phyloP scores from a whole-genome alignment of 1,140 invertebrate genomes.

The Parapsyche elsis region DNA sequence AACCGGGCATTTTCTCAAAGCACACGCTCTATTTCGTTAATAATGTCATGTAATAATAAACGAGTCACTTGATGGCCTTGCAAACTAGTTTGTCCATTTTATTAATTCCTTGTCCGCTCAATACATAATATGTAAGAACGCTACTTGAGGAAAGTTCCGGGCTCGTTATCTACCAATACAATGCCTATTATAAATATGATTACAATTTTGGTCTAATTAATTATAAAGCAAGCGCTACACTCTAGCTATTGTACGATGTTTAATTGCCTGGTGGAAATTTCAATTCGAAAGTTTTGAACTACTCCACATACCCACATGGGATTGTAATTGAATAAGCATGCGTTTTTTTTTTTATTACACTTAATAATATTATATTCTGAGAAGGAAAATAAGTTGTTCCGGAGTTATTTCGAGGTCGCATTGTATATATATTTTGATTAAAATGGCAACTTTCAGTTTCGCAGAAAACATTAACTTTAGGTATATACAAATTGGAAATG shows the following conservation, averaged over 20 bases:
- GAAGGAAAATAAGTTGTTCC: too few species aligned
- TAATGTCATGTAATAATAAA: slow-evolving; percentile 31
- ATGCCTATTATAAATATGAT: not conserved
- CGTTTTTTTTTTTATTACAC: too few species aligned
- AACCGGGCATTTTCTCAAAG: not conserved
- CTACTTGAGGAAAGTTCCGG: not conserved
- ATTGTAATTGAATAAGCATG: too few species aligned
- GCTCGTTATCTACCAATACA: not conserved
- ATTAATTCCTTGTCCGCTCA: not conserved
- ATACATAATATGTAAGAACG: not conserved
- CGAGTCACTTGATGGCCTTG: slow-evolving; percentile 13
- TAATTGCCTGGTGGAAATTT: not conserved
- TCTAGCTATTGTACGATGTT: too few species aligned
- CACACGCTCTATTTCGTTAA: slow-evolving; percentile 33
- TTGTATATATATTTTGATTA: too few species aligned
- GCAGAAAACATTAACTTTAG: too few species aligned
- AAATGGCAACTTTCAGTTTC: too few species aligned
- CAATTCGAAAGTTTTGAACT: not conserved
- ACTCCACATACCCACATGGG: slow-evolving; percentile 1
- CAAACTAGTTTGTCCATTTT: slow-evolving; percentile 19
- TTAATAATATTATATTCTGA: too few species aligned
- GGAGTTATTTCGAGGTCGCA: too few species aligned
- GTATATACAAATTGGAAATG: too few species aligned
- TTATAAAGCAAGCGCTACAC: too few species aligned
- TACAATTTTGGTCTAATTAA: too few species aligned